Evolutionary conservation across 2,113 vertebrate genomes (phyloP).

Genomic region (Phylloscopus trochiloides): DNA sequence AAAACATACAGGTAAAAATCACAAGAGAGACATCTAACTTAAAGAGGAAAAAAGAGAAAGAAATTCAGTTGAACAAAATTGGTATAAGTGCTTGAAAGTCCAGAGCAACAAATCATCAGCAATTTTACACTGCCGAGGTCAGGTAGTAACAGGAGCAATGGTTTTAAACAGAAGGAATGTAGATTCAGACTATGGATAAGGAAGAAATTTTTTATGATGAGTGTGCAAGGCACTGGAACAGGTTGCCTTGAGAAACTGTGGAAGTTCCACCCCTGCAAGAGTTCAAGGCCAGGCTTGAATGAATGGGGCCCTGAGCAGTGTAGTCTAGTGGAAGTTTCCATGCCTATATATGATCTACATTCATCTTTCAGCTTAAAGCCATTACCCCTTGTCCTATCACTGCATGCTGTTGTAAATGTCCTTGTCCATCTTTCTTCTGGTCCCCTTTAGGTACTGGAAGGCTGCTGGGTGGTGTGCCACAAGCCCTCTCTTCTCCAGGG

Average conservation of each 20-base stretch:
- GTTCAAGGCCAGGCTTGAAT: not conserved
- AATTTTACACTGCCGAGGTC: not conserved
- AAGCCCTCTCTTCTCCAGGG: not conserved
- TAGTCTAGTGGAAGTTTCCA: not conserved
- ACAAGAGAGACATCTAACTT: not conserved
- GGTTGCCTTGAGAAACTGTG: not conserved
- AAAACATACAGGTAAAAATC: not conserved
- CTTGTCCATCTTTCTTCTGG: not conserved
- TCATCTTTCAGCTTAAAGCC: not conserved
- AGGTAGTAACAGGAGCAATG: not conserved
- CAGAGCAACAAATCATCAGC: not conserved
- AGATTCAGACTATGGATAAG: not conserved
- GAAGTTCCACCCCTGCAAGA: not conserved
- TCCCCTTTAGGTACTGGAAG: not conserved
- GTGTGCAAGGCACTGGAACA: not conserved
- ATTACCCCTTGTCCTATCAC: not conserved
- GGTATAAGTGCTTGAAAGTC: not conserved
- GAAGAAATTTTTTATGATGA: not conserved
- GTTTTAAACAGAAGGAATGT: not conserved
- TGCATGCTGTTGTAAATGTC: not conserved
- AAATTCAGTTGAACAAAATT: not conserved
- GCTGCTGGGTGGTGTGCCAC: fast-evolving
- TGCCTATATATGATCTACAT: not conserved
- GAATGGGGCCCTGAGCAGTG: not conserved
- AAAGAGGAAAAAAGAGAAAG: not conserved